Evolutionary conservation across 2,888 invertebrate species (phyloP), one percentile per base, ranked within the genome.

Genomic region (Megamerina dolium): DNA sequence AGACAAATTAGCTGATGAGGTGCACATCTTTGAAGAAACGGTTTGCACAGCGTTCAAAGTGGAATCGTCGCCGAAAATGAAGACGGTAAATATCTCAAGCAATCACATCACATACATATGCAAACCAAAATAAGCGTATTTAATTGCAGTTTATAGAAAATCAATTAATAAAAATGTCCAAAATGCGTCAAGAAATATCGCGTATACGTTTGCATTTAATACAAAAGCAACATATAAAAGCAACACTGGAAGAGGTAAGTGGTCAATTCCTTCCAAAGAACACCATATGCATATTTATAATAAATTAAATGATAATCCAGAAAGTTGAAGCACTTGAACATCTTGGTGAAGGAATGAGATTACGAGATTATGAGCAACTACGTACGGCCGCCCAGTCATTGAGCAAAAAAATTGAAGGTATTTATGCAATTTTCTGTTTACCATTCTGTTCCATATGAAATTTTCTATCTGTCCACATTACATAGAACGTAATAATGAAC

Each of bases 361-460:
- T 68, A 51, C 48, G 43, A 2, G 61, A 64, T 36, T 70, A 58
- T 38, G 60, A 63, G 5, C 45, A 49, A 23, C 43, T 66, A 2
- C 61, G 67, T 35, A 64, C 63, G 3, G 61, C 67, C 46, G 57
- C 58, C 1, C 50, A 57, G 14, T 52, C 56, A 8, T 35, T 70
- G 18, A 55, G 49, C 8, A 67, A 66, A 39, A 68, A 68, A 55
- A 56, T 66, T 12, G 70, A 69, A 57, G 69, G 68, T 64, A 30
- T 6, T 35, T 9, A 34, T n/a, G n/a, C n/a, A n/a, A n/a, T n/a
- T 23, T 27, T 19, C n/a, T n/a, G n/a, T n/a, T n/a, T n/a, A n/a
- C n/a, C n/a, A n/a, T n/a, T n/a, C n/a, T n/a, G n/a, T n/a, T n/a
- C n/a, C n/a, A n/a, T n/a, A n/a, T n/a, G n/a, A n/a, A n/a, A n/a